Evolutionary conservation across 2,113 vertebrate genomes (phyloP).

Genomic region (Merops nubicus): DNA sequence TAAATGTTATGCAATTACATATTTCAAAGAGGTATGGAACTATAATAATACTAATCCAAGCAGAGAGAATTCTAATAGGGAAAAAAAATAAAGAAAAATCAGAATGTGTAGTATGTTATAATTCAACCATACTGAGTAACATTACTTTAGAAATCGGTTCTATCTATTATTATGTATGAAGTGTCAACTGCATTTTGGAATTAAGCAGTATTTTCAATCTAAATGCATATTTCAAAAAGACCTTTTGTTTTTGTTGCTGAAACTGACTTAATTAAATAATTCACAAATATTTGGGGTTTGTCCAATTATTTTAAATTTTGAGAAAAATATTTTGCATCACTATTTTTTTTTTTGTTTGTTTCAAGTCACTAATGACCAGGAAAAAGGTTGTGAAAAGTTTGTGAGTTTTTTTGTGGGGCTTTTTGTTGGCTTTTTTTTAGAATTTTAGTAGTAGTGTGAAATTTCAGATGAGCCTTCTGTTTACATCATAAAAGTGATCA

Average conservation of each 20-base stretch:
- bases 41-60: not conserved
- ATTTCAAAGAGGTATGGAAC: not conserved
- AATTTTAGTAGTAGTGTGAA: not conserved
- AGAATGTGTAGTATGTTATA: not conserved
- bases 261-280: not conserved
- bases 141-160: not conserved
- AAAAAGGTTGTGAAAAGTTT: not conserved
- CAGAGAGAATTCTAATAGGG: not conserved
- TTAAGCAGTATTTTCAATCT: not conserved
- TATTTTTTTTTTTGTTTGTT: not conserved
- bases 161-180: not conserved
- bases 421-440: not conserved
- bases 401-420: not conserved
- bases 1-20: not conserved
- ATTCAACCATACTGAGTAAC: not conserved
- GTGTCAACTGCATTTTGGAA: not conserved
- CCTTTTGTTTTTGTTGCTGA: not conserved
- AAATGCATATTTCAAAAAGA: not conserved
- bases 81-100: not conserved
- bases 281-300: not conserved
- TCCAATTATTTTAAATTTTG: not conserved
- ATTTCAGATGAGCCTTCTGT: constrained; percentile 1
- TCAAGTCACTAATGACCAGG: not conserved
- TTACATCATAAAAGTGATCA: not conserved
- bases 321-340: not conserved